phyloP scores from a whole-genome alignment of 2,797 vertebrate species.

The Molossus alvarezi region DNA sequence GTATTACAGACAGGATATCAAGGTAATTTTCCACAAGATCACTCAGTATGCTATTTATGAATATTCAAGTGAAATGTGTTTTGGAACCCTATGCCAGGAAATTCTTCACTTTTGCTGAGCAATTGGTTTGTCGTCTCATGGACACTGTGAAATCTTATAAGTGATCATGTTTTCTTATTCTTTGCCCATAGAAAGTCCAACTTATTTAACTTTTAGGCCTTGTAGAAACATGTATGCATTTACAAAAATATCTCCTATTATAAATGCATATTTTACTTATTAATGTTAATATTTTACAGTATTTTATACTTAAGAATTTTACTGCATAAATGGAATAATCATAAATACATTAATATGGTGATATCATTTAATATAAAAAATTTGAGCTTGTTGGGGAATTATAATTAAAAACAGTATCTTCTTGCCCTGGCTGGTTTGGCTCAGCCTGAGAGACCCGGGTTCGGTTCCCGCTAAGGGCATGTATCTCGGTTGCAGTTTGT shows the following conservation, averaged over 20 bases:
- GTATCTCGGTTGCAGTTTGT: too few species aligned
- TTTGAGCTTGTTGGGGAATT: background rate
- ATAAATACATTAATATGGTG: conserved; percentile 6
- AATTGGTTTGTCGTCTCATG: background rate
- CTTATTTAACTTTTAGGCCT: conserved; percentile 3
- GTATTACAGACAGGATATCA: background rate
- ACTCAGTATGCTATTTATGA: background rate
- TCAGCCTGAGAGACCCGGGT: too few species aligned
- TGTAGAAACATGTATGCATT: background rate
- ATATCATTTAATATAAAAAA: background rate
- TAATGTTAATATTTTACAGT: conserved; percentile 12
- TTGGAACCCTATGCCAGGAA: background rate
- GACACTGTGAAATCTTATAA: background rate
- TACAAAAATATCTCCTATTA: background rate
- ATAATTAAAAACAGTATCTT: background rate
- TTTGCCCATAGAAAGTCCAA: background rate
- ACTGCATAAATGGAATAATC: background rate
- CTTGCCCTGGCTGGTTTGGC: too few species aligned
- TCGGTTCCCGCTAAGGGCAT: too few species aligned
- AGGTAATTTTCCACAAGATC: conserved; percentile 52
- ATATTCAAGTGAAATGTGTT: conserved; percentile 41
- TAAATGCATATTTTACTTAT: background rate
- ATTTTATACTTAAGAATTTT: background rate
- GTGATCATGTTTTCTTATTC: background rate
- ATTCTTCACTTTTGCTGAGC: background rate